phyloP scores from a whole-genome alignment of 2,797 vertebrate genomes.

The Sebastes itinus region DNA sequence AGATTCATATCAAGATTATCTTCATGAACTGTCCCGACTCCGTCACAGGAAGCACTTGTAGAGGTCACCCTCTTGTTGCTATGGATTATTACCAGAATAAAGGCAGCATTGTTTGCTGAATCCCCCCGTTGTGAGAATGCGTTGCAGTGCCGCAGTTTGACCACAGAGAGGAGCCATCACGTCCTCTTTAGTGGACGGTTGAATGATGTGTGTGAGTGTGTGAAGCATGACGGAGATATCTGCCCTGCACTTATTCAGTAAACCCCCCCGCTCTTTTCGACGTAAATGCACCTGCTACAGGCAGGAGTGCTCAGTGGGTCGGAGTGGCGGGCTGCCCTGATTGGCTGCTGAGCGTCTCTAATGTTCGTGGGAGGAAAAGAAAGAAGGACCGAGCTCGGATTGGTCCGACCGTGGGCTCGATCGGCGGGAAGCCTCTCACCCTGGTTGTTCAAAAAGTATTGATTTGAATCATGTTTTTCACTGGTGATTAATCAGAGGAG shows the following conservation, averaged over 20 bases:
- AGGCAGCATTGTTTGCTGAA: conserved; percentile 17
- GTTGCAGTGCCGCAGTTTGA: conserved; percentile 61
- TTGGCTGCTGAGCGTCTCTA: conserved; percentile 36
- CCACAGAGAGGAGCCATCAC: conserved; percentile 73
- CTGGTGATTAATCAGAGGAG: conserved; percentile 1
- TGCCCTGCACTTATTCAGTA: conserved; percentile 9
- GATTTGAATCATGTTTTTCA: conserved; percentile 21
- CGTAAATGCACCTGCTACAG: conserved; percentile 17
- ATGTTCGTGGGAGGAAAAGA: conserved; percentile 19
- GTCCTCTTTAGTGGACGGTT: background rate
- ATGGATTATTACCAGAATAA: conserved; percentile 21
- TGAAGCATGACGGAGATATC: background rate
- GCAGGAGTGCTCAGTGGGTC: conserved; percentile 20
- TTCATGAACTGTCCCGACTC: background rate
- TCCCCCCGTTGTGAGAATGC: conserved; percentile 7
- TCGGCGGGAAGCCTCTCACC: background rate
- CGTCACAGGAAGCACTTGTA: conserved; percentile 38
- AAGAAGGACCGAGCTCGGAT: conserved; percentile 4
- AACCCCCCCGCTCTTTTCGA: background rate
- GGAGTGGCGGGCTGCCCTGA: conserved; percentile 31
- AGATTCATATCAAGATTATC: conserved; percentile 37
- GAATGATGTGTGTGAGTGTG: conserved; percentile 9
- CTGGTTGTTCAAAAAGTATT: conserved; percentile 9
- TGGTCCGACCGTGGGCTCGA: conserved; percentile 30
- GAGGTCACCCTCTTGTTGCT: conserved; percentile 13